A percentile compares a stretch with the other conserved stretches of the same genome.
These are phyloP conservation scores for Hippocampus guttulatus DNA, from an alignment of 2,113 vertebrate genomes.

Conservation along the genomic window DNA sequence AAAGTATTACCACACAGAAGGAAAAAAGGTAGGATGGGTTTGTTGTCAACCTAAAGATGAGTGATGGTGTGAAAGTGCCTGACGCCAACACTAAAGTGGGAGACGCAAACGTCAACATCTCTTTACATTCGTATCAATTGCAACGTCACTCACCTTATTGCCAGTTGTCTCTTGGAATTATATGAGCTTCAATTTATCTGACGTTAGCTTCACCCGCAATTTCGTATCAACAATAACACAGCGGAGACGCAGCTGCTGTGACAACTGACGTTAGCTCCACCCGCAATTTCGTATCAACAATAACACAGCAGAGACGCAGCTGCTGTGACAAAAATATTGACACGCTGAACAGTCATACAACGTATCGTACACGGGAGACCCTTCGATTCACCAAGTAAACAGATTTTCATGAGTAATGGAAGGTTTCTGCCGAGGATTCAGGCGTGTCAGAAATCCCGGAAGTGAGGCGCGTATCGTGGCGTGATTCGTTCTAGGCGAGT, in stretches of 20 bases:
- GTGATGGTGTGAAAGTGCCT: not conserved
- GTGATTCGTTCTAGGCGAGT: not conserved
- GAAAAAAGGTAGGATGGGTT: not conserved
- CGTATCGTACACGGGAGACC: not conserved
- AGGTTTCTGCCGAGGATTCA: not conserved
- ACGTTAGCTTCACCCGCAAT: constrained; percentile 8
- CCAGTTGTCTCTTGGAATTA: not conserved
- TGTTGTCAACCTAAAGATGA: not conserved
- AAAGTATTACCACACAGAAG: not conserved
- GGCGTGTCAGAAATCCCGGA: not conserved
- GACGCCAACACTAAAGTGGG: constrained; percentile 18
- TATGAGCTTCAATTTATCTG: not conserved
- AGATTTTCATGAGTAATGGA: not conserved
- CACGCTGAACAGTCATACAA: not conserved
- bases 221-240: constrained; percentile 13
- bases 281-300: constrained; percentile 9
- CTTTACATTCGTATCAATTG: not conserved
- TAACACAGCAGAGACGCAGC: constrained; percentile 2
- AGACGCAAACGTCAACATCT: constrained; percentile 5
- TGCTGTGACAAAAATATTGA: not conserved
- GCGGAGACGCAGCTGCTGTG: constrained; percentile 1
- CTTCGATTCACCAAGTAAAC: constrained; percentile 2
- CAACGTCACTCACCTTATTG: constrained; percentile 38
- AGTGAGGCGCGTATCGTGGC: not conserved
- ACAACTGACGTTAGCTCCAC: not conserved